These are phyloP conservation scores for Gobionotothen gibberifrons DNA, from an alignment of 2,797 vertebrate genomes.

Conservation along the genomic window DNA sequence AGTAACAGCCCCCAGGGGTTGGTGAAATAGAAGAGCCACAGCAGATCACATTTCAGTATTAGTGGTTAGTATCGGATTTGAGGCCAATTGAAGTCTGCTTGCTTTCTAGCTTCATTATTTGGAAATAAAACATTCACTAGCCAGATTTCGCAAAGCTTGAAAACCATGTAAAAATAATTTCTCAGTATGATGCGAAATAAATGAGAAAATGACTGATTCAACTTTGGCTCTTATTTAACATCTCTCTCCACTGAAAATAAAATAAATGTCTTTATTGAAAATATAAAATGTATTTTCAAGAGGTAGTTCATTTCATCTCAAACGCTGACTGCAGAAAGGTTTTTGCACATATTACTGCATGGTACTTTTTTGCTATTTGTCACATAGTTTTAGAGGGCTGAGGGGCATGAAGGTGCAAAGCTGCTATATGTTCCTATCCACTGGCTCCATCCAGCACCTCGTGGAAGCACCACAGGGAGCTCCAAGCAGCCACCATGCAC, in stretches of 20 bases:
- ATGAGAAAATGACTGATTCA: neutral
- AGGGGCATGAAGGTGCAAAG: conserved; percentile 23
- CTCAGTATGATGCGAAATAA: neutral
- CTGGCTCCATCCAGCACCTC: conserved; percentile 42
- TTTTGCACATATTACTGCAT: neutral
- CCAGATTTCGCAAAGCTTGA: neutral
- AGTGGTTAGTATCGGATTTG: neutral
- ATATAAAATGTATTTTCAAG: neutral
- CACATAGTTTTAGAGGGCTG: conserved; percentile 27
- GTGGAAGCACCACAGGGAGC: conserved; percentile 52
- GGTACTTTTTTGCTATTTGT: conserved; percentile 2
- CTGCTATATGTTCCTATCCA: conserved; percentile 38
- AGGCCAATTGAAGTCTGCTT: neutral
- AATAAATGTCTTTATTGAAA: neutral
- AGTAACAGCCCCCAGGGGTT: neutral
- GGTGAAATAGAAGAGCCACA: neutral
- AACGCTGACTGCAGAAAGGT: neutral
- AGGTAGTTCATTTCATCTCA: neutral
- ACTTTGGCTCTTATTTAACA: conserved; percentile 3
- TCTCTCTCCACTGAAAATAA: neutral
- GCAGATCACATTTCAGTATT: neutral
- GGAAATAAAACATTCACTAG: neutral
- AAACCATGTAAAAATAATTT: neutral
- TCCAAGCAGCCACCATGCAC: conserved; percentile 44
- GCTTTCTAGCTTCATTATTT: neutral